Conservation (phyloP, 1,140 invertebrate species). For the Nilaparvata lugens region DNA sequence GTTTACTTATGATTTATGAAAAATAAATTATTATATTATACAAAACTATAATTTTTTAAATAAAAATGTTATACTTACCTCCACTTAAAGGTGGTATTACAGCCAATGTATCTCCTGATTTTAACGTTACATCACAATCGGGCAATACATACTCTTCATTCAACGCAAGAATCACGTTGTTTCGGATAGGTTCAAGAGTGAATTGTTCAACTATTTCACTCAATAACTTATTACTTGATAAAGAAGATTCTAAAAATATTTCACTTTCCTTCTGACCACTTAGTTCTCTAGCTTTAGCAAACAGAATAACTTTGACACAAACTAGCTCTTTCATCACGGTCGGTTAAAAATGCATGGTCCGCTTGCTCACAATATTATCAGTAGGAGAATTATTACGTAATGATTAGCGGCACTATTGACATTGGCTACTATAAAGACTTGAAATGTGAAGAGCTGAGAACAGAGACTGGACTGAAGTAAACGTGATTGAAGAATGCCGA, state of each 20-base stretch:
- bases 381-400: no score
- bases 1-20: no score
- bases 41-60: not conserved
- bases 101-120: conserved; percentile 24
- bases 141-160: conserved; percentile 63
- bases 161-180: conserved; percentile 64
- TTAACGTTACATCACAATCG: conserved; percentile 17
- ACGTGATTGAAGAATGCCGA: no score
- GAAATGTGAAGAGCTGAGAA: no score
- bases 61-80: conserved; percentile 30
- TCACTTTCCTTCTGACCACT: conserved; percentile 48
- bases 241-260: not conserved
- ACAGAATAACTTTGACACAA: conserved; percentile 64
- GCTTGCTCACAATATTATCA: no score
- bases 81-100: conserved; percentile 29
- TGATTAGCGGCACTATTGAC: no score
- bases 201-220: conserved; percentile 47
- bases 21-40: not conserved
- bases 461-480: no score
- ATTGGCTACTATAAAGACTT: no score
- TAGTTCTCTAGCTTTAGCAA: conserved; percentile 77
- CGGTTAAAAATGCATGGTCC: no score
- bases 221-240: conserved; percentile 35
- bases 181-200: conserved; percentile 54
- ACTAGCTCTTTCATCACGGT: conserved; percentile 11